phyloP scores from a whole-genome alignment of 2,888 invertebrate species.

The Autographa gamma region DNA sequence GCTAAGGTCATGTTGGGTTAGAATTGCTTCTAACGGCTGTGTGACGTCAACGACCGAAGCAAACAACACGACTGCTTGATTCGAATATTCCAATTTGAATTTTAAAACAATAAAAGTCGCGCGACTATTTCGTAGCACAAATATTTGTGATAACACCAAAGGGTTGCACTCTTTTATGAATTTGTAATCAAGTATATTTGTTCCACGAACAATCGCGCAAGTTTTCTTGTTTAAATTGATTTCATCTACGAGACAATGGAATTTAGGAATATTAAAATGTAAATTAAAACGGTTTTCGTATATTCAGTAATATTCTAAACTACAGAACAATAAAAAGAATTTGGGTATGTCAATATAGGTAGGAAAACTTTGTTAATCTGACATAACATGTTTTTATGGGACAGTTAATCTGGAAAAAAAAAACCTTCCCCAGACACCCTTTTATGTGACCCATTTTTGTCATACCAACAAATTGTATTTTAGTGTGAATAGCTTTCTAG shows the following conservation, averaged over 20 bases:
- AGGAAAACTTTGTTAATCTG: no score
- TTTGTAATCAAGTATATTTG: neutral
- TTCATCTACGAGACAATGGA: neutral
- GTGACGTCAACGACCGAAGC: neutral
- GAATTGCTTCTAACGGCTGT: neutral
- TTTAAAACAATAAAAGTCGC: neutral
- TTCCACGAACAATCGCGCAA: neutral
- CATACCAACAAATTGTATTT: neutral
- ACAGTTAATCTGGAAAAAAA: no score
- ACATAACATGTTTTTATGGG: no score
- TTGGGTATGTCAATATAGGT: no score
- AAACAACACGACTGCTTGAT: neutral
- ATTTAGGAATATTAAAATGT: neutral
- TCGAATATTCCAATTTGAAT: neutral
- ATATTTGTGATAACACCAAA: neutral
- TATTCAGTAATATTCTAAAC: neutral
- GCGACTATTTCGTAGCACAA: neutral
- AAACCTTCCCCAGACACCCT: neutral
- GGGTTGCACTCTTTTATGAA: neutral
- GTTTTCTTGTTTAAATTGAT: neutral
- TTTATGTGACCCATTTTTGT: neutral
- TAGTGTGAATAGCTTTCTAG: neutral
- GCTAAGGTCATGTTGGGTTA: neutral
- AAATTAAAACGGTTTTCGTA: neutral
- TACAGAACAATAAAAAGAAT: neutral